phyloP scores from a whole-genome alignment of 2,888 invertebrate genomes.

The Hartigia nigra region DNA sequence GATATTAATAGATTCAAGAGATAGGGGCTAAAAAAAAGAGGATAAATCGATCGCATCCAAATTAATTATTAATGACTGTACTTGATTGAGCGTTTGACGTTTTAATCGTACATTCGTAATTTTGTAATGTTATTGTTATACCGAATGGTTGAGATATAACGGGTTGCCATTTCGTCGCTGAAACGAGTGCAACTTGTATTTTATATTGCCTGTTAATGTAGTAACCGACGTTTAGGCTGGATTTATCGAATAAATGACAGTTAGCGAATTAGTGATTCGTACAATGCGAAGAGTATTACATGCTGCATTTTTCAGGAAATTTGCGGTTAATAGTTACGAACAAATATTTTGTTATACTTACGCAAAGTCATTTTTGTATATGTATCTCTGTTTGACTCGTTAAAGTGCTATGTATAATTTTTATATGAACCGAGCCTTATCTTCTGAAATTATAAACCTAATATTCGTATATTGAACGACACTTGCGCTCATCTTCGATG shows the following conservation, averaged over 20 bases:
- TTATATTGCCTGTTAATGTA: slow-evolving; percentile 22
- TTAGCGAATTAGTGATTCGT: slow-evolving; percentile 19
- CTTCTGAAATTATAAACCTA: slow-evolving; percentile 31
- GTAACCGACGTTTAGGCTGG: slow-evolving; percentile 7
- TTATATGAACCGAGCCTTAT: slow-evolving; percentile 39
- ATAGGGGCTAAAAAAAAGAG: background rate
- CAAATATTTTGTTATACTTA: slow-evolving; percentile 38
- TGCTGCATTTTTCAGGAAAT: slow-evolving; percentile 11
- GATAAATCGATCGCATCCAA: slow-evolving; percentile 2
- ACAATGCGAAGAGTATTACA: slow-evolving; percentile 26
- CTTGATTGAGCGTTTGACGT: slow-evolving; percentile 3
- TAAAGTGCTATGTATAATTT: slow-evolving; percentile 29
- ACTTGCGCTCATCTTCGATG: background rate
- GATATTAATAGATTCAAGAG: background rate
- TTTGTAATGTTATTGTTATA: slow-evolving; percentile 26
- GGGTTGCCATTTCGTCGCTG: slow-evolving; percentile 3
- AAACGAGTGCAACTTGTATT: slow-evolving; percentile 12
- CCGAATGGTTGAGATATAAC: slow-evolving; percentile 13
- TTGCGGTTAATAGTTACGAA: slow-evolving; percentile 34
- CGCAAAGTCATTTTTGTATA: slow-evolving; percentile 42
- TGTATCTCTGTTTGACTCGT: slow-evolving; percentile 42
- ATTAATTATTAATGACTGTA: slow-evolving; percentile 6
- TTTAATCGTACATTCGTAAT: slow-evolving; percentile 19
- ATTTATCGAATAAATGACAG: slow-evolving; percentile 1
- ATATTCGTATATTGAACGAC: background rate